phyloP scores from a whole-genome alignment of 2,113 vertebrate genomes.

The Ciconia maguari region DNA sequence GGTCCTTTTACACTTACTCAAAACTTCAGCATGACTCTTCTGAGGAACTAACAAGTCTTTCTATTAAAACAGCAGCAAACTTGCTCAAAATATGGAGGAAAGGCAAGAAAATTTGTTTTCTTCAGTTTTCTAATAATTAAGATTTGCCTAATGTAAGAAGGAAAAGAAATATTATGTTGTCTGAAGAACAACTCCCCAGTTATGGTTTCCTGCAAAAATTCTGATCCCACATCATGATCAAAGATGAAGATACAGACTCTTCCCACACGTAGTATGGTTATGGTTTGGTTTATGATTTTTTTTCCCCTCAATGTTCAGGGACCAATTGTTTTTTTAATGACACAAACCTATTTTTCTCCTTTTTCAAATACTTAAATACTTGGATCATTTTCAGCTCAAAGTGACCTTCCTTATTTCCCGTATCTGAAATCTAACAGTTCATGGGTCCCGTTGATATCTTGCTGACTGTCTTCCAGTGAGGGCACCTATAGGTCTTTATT shows the following conservation, averaged over 20 bases:
- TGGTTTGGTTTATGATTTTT: not conserved
- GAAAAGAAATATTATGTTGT: not conserved
- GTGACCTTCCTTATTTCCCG: not conserved
- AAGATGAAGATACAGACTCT: not conserved
- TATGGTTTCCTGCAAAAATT: not conserved
- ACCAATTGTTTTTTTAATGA: not conserved
- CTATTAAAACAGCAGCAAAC: not conserved
- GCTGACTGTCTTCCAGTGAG: not conserved
- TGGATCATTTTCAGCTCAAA: not conserved
- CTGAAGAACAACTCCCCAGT: not conserved
- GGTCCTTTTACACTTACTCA: not conserved
- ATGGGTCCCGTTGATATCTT: not conserved
- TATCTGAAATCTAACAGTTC: not conserved
- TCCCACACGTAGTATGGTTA: accelerated
- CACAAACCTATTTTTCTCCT: not conserved
- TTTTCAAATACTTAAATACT: not conserved
- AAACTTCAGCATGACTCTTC: not conserved
- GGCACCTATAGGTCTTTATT: not conserved
- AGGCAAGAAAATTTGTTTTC: not conserved
- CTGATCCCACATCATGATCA: not conserved
- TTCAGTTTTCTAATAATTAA: not conserved
- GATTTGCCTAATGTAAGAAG: not conserved
- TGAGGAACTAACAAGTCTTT: not conserved
- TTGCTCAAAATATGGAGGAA: not conserved
- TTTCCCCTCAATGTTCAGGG: accelerated